Evolutionary conservation across 2,797 vertebrate species (phyloP).

Genomic region (Sparus aurata): DNA sequence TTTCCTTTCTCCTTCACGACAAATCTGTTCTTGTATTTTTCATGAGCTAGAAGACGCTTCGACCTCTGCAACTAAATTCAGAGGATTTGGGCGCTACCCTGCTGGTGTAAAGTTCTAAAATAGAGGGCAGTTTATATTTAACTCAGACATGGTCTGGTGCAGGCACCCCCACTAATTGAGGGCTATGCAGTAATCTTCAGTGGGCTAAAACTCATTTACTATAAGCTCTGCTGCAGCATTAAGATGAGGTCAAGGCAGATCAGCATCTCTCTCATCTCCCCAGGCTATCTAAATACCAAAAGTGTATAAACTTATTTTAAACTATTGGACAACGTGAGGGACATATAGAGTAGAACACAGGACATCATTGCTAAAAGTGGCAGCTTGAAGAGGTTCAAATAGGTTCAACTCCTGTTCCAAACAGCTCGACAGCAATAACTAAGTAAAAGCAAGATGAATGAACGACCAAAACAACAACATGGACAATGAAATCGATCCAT

Average conservation of each 20-base stretch:
- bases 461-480: conserved; percentile 30
- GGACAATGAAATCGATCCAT: conserved; percentile 15
- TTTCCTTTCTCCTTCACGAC: conserved; percentile 65
- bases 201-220: conserved; percentile 66
- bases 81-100: conserved; percentile 36
- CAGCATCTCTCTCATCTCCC: conserved; percentile 45
- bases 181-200: conserved; percentile 71
- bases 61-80: conserved; percentile 27
- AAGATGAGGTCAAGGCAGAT: conserved; percentile 55
- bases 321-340: conserved; percentile 5
- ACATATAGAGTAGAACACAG: neutral
- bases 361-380: neutral
- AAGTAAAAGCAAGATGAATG: neutral
- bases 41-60: conserved; percentile 42
- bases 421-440: neutral
- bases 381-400: neutral
- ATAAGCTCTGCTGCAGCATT: conserved; percentile 63
- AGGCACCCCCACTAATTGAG: conserved; percentile 74
- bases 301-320: conserved; percentile 34
- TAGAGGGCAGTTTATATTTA: conserved; percentile 75
- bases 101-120: conserved; percentile 61
- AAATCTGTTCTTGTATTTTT: conserved; percentile 71
- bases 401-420: conserved; percentile 7
- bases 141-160: conserved; percentile 64
- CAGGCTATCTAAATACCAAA: neutral